Percentiles rank a stretch among this genome's conserved stretches.
Conservation (phyloP, 2,888 invertebrate species). For the Hypena proboscidalis region DNA sequence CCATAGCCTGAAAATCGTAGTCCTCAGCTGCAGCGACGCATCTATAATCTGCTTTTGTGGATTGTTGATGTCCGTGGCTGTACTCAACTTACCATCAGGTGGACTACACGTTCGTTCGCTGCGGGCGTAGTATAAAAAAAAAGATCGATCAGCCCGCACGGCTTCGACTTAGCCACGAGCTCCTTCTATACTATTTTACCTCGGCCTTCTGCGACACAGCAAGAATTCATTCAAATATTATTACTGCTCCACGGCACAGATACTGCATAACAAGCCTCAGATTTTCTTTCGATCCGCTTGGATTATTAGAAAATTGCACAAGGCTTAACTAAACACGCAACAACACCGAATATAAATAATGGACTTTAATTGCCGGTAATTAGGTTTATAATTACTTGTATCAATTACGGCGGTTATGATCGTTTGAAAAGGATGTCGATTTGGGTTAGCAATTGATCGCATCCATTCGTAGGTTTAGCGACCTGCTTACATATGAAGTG, state of each 20-base stretch:
- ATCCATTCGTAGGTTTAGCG: slow-evolving; percentile 9
- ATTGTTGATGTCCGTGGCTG: too few relatives aligned
- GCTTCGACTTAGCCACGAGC: too few relatives aligned
- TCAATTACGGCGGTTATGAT: slow-evolving; percentile 13
- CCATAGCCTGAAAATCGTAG: too few relatives aligned
- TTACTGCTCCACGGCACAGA: background rate
- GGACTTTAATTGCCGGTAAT: slow-evolving; percentile 16
- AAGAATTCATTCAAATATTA: too few relatives aligned
- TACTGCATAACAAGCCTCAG: slow-evolving; percentile 6
- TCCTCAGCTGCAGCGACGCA: too few relatives aligned
- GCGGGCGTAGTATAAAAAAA: too few relatives aligned
- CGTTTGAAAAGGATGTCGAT: slow-evolving; percentile 10
- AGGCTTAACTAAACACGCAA: slow-evolving; percentile 35
- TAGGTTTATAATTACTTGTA: slow-evolving; percentile 18
- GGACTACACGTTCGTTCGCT: too few relatives aligned
- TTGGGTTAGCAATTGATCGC: slow-evolving; percentile 8
- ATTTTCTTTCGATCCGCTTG: slow-evolving; percentile 40
- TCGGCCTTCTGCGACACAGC: too few relatives aligned
- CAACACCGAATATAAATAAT: slow-evolving; percentile 15
- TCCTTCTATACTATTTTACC: too few relatives aligned
- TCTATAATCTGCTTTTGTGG: too few relatives aligned
- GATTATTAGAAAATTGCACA: slow-evolving; percentile 42
- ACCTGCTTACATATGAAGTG: slow-evolving; percentile 1
- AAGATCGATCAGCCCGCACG: too few relatives aligned
- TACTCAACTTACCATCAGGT: too few relatives aligned